phyloP scores from a whole-genome alignment of 2,113 vertebrate species.

The Macrotis lagotis region DNA sequence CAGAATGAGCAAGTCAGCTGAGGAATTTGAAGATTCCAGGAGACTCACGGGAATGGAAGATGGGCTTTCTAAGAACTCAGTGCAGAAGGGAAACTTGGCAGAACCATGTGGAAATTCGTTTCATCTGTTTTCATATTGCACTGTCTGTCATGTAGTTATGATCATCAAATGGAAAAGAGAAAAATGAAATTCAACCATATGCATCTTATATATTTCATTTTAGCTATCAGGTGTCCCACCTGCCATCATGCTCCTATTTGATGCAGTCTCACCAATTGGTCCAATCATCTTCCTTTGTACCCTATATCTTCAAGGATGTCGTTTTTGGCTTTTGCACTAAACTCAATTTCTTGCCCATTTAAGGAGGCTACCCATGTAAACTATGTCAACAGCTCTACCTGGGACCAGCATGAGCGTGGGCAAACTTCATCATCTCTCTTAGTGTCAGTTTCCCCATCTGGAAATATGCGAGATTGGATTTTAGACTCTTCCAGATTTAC shows the following conservation, averaged over 20 bases:
- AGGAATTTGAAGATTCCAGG: conserved; percentile 78
- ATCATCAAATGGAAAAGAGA: conserved; percentile 83
- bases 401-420: not conserved
- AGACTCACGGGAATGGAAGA: conserved; percentile 69
- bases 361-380: not conserved
- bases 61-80: conserved; percentile 79
- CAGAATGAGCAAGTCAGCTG: conserved; percentile 76
- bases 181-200: conserved; percentile 80
- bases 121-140: conserved; percentile 83
- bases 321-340: conserved; percentile 73
- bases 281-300: conserved; percentile 79
- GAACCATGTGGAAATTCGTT: conserved; percentile 79
- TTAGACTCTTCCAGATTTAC: not conserved
- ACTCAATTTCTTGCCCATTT: conserved; percentile 49
- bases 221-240: conserved; percentile 84
- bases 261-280: conserved; percentile 74
- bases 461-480: not conserved
- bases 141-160: conserved; percentile 81
- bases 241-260: conserved; percentile 77
- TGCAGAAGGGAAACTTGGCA: conserved; percentile 82
- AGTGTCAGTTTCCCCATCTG: not conserved
- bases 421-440: not conserved
- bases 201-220: conserved; percentile 84
- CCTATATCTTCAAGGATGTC: conserved; percentile 52
- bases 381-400: not conserved